Evolutionary conservation across 2,888 invertebrate genomes (phyloP), one percentile per base, ranked within the genome.

Genomic region (Caenorhabditis angaria): DNA sequence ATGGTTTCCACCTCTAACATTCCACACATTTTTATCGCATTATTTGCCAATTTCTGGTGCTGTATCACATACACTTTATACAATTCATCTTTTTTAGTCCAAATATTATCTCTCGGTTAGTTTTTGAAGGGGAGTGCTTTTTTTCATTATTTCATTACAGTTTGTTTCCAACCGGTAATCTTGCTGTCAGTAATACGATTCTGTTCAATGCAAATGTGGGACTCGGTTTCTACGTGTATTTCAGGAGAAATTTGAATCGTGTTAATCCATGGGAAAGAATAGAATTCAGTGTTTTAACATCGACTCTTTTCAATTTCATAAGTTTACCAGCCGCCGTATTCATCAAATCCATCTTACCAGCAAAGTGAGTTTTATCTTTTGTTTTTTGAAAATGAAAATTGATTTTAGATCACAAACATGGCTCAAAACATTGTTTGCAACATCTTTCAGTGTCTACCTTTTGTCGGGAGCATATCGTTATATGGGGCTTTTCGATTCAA

Each of bases 311-410:
- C 90, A 94, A 94, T 77, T 91, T 95, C 87, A 95, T 95, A 18
- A 94, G 94, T 0, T 93, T 95, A 56, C 91, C 95, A 66, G 89
- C 93, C 75, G 94, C 94, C 93, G 95, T 95, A 10, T 92, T 95
- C 47, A 89, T 93, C 50, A 92, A 94, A 86, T 93, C 93, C 80
- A 90, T 93, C 47, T 89, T 94, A 55, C 93, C 93, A 0, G 91
- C 92, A 78, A 91, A 91, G 80, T 82, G 50, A 65, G 75, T 61
- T n/a, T n/a, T n/a, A n/a, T 12, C n/a, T 29, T 20, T 4, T 27
- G 8, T 18, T 10, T 25, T 18, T 6, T 4, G 8, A 48, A 58
- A 2, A 41, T 25, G 6, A 4, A 47, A 29, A 51, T 20, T 1
- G 10, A 32, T 65, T 70, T 41, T 56, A 76, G 78, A 61, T 62